phyloP scores from a whole-genome alignment of 2,888 invertebrate species.

The Lampropteryx suffumata region DNA sequence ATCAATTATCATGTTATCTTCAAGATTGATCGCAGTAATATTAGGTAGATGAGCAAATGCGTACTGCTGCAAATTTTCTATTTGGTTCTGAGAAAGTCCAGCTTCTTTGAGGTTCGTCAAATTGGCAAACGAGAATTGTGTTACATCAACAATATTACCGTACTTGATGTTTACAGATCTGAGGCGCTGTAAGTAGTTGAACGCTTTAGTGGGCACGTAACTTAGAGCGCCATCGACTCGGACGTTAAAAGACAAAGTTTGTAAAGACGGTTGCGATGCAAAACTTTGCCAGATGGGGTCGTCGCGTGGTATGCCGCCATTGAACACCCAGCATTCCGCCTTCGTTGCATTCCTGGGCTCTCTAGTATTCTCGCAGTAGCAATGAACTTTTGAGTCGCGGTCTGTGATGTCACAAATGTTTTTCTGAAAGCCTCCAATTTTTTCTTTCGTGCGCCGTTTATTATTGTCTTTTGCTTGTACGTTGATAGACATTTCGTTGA shows the following conservation, averaged over 20 bases:
- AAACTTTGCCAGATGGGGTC: conserved; percentile 90
- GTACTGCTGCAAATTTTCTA: conserved; percentile 85
- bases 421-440: conserved; percentile 72
- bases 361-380: conserved; percentile 85
- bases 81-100: conserved; percentile 86
- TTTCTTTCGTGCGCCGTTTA: conserved; percentile 74
- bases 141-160: conserved; percentile 87
- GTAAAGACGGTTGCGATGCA: conserved; percentile 86
- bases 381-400: conserved; percentile 83
- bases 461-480: conserved; percentile 73
- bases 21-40: conserved; percentile 86
- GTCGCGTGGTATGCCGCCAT: conserved; percentile 85
- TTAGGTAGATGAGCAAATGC: conserved; percentile 89
- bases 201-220: conserved; percentile 87
- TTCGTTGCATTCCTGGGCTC: conserved; percentile 84
- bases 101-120: conserved; percentile 86
- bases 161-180: conserved; percentile 87
- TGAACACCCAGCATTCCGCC: conserved; percentile 91
- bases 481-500: conserved; percentile 76
- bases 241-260: conserved; percentile 88
- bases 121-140: conserved; percentile 89
- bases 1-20: conserved; percentile 89
- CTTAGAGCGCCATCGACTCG: conserved; percentile 86
- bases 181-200: conserved; percentile 85
- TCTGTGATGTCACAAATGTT: conserved; percentile 84